Evolutionary conservation across 2,797 vertebrate genomes (phyloP), one percentile per base, ranked within the genome.

Genomic region (Alauda arvensis): DNA sequence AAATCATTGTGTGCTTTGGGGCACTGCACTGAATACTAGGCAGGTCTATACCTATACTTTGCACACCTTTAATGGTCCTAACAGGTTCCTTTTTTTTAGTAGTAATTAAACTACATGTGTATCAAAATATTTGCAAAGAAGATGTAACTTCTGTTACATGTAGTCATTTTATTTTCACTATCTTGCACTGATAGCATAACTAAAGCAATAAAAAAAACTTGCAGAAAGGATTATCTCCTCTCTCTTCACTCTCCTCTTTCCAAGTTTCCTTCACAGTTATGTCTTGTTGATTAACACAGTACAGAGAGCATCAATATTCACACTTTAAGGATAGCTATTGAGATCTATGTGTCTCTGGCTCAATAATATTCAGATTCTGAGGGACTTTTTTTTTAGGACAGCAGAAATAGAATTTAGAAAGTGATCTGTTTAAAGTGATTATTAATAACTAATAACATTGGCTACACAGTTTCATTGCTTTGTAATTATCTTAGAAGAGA

Each of bases 151-250:
- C 26, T 53, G 3, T 37, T 65, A 6, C 9, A 28, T 39, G 6
- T 6, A 46, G 14, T 12, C 0, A 51, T 61, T 79, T 60, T 37
- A 40, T 75, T 87, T 87, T 80, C 28, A 48, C 59, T 43, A 9
- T n/a, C 1, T 1, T 7, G 5, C 18, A 37, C 18, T 21, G 11
- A 52, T 16, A 37, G 10, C 5, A 2, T 29, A 40, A 24, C n/a
- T 42, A 46, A 20, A 82, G 46, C 25, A 1, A 62, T 24, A 8
- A 31, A 83, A 68, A 87, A 91, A 67, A 5, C 3, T 14, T 77
- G 33, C 10, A 56, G 46, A 56, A 66, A 29, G 4, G 4, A 29
- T 45, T 61, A 81, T 59, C 34, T 34, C 8, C 3, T 15, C 24
- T 37, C 10, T 49, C 33, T 45, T 12, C 7, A 59, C 20, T 75